Conservation (phyloP, 2,797 vertebrate species). For the Gymnoscopelus braueri region DNA sequence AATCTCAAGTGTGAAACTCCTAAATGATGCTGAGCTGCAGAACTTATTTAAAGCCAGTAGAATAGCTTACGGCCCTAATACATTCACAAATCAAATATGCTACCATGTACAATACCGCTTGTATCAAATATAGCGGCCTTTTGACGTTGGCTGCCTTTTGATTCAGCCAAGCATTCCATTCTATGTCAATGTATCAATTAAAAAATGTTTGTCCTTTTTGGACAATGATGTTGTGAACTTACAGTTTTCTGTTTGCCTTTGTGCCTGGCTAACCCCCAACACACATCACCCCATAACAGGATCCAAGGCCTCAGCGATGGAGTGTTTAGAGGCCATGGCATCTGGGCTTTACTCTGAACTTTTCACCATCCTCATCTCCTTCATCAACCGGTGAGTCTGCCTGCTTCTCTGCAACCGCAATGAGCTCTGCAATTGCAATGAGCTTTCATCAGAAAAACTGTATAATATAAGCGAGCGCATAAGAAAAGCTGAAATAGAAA, state of each 20-base stretch:
- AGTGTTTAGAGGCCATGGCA: slow-evolving; percentile 93
- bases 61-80: slow-evolving; percentile 27
- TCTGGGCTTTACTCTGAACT: slow-evolving; percentile 91
- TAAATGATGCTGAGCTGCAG: too few relatives aligned
- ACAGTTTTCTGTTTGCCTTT: slow-evolving; percentile 31
- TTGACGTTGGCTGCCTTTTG: slow-evolving; percentile 9
- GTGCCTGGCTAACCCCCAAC: slow-evolving; percentile 14
- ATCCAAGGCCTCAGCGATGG: slow-evolving; percentile 88
- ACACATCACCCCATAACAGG: slow-evolving; percentile 70
- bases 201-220: not conserved
- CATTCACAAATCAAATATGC: slow-evolving; percentile 10
- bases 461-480: too few relatives aligned
- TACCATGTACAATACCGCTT: slow-evolving; percentile 1
- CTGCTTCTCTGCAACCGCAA: not conserved
- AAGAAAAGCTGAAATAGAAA: too few relatives aligned
- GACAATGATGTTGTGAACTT: slow-evolving; percentile 22
- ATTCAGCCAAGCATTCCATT: slow-evolving; percentile 1
- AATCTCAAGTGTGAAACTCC: too few relatives aligned
- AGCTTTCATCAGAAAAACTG: too few relatives aligned
- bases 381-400: slow-evolving; percentile 88
- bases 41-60: slow-evolving; percentile 12
- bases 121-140: slow-evolving; percentile 16
- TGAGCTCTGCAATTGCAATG: too few relatives aligned
- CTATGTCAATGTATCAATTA: slow-evolving; percentile 1
- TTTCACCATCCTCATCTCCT: slow-evolving; percentile 90